Evolutionary conservation across 2,888 invertebrate species (phyloP).

Genomic region (Lydus trimaculatus): DNA sequence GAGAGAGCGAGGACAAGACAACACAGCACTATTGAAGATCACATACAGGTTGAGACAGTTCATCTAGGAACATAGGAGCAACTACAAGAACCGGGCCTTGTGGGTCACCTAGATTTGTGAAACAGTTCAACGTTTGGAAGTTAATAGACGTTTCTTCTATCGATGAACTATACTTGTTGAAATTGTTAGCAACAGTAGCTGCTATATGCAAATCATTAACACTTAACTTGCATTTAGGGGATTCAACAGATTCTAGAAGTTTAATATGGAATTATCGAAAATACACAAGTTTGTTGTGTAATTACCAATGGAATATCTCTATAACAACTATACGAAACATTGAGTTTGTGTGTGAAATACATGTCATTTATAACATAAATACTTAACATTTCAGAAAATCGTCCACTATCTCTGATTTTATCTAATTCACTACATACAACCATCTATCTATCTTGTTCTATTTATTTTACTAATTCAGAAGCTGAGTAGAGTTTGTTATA

Average conservation of each 20-base stretch:
- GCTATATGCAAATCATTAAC: not conserved
- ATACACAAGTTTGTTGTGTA: not conserved
- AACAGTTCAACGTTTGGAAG: no score
- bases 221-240: not conserved
- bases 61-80: no score
- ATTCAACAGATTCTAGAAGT: not conserved
- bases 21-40: no score
- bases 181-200: not conserved
- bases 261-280: not conserved
- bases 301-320: not conserved
- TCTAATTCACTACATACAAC: not conserved
- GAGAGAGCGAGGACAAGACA: no score
- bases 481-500: conserved; percentile 8
- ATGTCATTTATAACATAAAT: not conserved
- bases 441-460: not conserved
- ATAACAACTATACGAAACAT: not conserved
- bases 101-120: no score
- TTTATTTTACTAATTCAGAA: conserved; percentile 9
- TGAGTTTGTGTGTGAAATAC: not conserved
- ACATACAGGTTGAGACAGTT: no score
- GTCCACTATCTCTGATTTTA: not conserved
- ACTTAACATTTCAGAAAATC: not conserved
- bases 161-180: not conserved
- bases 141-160: no score
- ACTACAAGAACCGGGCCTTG: no score